Evolutionary conservation across 2,888 invertebrate genomes (phyloP).

Genomic region (Nemurella pictetii): DNA sequence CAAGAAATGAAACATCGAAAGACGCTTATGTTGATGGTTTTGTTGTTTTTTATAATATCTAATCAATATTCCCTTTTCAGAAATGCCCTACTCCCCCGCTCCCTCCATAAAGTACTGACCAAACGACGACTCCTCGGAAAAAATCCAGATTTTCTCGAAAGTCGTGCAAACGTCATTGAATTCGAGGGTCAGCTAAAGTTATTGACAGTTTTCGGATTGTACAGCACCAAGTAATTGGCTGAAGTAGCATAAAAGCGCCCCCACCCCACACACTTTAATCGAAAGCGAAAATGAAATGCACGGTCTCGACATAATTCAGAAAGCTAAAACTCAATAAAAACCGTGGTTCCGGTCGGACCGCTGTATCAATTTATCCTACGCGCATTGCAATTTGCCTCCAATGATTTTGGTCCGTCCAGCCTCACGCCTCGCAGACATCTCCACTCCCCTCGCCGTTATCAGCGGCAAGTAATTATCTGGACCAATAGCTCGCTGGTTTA

Average conservation of each 20-base stretch:
- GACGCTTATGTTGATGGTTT: no score
- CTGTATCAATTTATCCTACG: neutral
- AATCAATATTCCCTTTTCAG: no score
- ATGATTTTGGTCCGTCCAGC: neutral
- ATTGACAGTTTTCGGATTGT: no score
- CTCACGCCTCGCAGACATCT: neutral
- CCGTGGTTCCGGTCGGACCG: neutral
- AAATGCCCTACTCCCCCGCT: no score
- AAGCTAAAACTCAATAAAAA: neutral
- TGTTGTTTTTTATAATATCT: no score
- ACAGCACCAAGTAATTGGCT: no score
- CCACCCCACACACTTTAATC: neutral
- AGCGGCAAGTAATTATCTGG: constrained; percentile 27
- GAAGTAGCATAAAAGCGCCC: neutral
- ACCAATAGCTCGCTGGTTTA: constrained; percentile 26
- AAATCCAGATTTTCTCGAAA: no score
- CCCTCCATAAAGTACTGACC: no score
- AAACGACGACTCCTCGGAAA: no score
- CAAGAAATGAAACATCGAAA: no score
- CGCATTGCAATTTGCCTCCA: neutral
- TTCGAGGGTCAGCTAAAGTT: no score
- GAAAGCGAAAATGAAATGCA: neutral
- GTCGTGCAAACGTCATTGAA: no score
- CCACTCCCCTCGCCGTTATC: neutral
- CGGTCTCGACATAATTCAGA: neutral